Evolutionary conservation across 2,888 invertebrate species (phyloP).

Genomic region (Synanthedon tipuliformis): DNA sequence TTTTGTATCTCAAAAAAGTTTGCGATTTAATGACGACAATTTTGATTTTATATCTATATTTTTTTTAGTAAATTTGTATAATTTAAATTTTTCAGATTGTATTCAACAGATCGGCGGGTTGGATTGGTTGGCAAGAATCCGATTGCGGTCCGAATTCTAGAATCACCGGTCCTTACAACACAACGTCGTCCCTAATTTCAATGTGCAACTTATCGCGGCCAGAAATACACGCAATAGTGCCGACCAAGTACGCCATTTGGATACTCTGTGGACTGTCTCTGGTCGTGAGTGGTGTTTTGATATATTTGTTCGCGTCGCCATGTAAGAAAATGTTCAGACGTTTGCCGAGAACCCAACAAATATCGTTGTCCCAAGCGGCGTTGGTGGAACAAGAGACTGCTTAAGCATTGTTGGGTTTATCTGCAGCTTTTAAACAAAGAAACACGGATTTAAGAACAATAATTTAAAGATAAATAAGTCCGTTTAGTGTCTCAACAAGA

Average conservation of each 20-base stretch:
- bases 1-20: too few species aligned
- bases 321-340: slow-evolving; percentile 38
- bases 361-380: slow-evolving; percentile 47
- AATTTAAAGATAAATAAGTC: too few species aligned
- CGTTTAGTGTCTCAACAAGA: too few species aligned
- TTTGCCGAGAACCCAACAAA: slow-evolving; percentile 31
- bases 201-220: slow-evolving; percentile 28
- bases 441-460: too few species aligned
- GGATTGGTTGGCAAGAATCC: slow-evolving; percentile 55
- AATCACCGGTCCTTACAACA: slow-evolving; percentile 48
- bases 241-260: slow-evolving; percentile 54
- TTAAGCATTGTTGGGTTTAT: background rate
- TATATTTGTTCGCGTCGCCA: slow-evolving; percentile 42
- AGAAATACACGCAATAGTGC: slow-evolving; percentile 28
- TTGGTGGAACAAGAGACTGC: slow-evolving; percentile 19
- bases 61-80: background rate
- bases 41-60: background rate
- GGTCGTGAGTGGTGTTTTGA: slow-evolving; percentile 36
- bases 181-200: slow-evolving; percentile 24
- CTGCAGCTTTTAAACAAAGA: too few species aligned
- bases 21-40: too few species aligned
- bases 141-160: slow-evolving; percentile 48
- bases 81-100: slow-evolving; percentile 33
- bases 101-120: slow-evolving; percentile 59
- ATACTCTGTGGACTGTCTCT: slow-evolving; percentile 41